These are phyloP conservation scores for Tapirus indicus DNA, from an alignment of 2,797 vertebrate species.

Conservation along the genomic window DNA sequence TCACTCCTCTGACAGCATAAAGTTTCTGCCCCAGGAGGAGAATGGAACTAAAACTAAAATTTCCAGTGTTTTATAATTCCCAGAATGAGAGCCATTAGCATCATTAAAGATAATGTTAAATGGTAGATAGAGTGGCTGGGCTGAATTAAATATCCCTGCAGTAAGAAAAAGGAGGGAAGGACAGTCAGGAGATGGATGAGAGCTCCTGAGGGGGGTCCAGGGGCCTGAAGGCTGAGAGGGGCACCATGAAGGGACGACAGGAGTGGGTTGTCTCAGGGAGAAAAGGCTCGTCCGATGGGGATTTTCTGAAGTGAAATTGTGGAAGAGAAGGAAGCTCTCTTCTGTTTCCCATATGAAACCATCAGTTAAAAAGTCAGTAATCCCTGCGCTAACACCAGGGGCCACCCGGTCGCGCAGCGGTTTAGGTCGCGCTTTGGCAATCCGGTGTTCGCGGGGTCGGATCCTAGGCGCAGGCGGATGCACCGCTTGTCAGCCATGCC, in stretches of 20 bases:
- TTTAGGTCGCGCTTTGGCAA: too few relatives aligned
- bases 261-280: background rate
- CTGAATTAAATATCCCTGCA: background rate
- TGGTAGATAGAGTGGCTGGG: background rate
- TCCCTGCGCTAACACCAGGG: too few relatives aligned
- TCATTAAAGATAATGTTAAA: background rate
- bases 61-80: background rate
- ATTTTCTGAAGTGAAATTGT: conserved; percentile 21
- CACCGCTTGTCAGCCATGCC: too few relatives aligned
- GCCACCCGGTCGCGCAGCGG: too few relatives aligned
- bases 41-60: background rate
- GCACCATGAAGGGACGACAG: background rate
- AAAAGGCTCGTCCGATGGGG: background rate
- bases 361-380: background rate
- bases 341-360: background rate
- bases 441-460: too few relatives aligned
- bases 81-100: background rate
- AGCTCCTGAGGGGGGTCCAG: background rate
- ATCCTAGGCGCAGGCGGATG: too few relatives aligned
- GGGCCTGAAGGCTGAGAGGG: background rate
- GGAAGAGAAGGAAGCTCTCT: background rate
- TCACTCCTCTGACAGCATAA: background rate
- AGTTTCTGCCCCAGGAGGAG: background rate
- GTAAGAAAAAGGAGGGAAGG: background rate
- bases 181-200: background rate